These are phyloP conservation scores for Allygus modestus DNA, from an alignment of 2,888 invertebrate genomes.

Conservation along the genomic window DNA sequence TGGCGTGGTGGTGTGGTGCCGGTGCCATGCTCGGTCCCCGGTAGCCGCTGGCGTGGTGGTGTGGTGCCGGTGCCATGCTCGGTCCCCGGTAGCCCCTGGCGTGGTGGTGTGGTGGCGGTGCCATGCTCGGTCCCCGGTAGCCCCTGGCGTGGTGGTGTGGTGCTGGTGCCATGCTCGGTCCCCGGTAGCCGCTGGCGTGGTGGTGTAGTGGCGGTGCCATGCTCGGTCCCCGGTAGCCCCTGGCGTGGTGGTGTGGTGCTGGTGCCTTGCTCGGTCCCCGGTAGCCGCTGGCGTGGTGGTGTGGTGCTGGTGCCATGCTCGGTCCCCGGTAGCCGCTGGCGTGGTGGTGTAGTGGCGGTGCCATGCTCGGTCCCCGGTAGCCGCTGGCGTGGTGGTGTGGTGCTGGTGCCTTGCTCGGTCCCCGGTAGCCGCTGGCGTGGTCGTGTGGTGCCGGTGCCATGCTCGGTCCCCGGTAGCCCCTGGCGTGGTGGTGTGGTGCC, in stretches of 20 bases:
- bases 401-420: background rate
- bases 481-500: no score
- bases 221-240: no score
- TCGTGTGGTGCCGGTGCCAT: background rate
- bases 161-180: no score
- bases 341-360: background rate
- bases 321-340: background rate
- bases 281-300: background rate
- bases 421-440: background rate
- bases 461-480: no score
- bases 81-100: background rate
- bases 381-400: background rate
- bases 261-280: background rate
- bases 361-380: no score
- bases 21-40: no score
- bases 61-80: background rate
- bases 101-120: no score
- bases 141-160: no score
- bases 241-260: background rate
- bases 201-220: background rate
- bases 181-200: background rate
- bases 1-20: no score
- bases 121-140: background rate
- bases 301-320: background rate
- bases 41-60: no score